Base-by-base conservation (phyloP, 2,888 invertebrate species). In the Noctua pronuba region DNA sequence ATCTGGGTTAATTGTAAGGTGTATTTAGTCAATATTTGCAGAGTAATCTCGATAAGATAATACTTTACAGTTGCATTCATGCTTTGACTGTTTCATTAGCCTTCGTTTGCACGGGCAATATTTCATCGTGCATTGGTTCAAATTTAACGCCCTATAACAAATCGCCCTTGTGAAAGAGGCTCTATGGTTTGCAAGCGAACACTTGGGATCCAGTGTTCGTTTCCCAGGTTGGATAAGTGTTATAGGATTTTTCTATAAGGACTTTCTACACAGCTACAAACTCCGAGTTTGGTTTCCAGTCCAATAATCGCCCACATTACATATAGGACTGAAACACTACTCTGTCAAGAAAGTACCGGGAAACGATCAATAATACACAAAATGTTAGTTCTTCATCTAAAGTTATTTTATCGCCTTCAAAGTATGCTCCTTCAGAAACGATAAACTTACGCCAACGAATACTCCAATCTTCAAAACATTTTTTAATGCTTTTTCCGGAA, bases 11-110 rank as follows among this genome's bases (percentile, higher is more conserved):
- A 46, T 71, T 73, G 13, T 65, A 55, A 24, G 13, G 24, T 52
- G 4, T 74, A 71, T 68, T 69, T n/a, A 60, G 24, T 74, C 52
- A 76, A 76, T 62, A 76, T 81, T 75, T 73, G 38, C 60, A 52
- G n/a, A 66, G 35, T 11, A 46, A 62, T 68, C 35, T 55, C 31
- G 62, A 80, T 77, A 73, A 80, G 86, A 84, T 73, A 67, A 24
- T 7, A 60, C 13, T 70, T 21, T 13, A 2, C 13, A 75, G 24
- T 38, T 49, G 16, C 64, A 44, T 80, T 31, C 7, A 73, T 60
- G 60, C 60, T 67, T 28, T 49, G 4, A 74, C 44, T 21, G 10
- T 10, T 10, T 18, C n/a, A 8, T 55, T 55, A 16, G 11, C 44
- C 5, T 58, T 35, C 16, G 31, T 31, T 1, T 21, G 13, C 13